Percentiles rank a stretch among this genome's conserved stretches.
Evolutionary conservation across 2,113 vertebrate species (phyloP).

Genomic region (Nothocercus nigrocapillus): DNA sequence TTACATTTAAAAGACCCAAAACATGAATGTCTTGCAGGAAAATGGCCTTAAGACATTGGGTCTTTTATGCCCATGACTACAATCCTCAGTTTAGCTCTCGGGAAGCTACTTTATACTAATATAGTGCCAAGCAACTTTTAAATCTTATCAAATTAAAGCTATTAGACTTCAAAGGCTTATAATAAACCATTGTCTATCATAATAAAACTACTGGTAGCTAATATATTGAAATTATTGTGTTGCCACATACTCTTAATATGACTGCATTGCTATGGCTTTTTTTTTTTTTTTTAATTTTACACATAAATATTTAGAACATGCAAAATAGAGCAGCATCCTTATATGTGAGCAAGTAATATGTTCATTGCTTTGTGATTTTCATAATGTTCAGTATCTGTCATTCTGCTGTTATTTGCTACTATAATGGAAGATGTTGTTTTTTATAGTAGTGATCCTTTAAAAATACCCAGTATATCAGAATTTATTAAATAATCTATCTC

Average conservation of each 20-base stretch:
- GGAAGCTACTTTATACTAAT: not conserved
- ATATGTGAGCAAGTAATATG: not conserved
- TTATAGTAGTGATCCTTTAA: not conserved
- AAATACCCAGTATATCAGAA: not conserved
- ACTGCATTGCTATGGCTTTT: not conserved
- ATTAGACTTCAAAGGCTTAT: not conserved
- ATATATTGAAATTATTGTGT: not conserved
- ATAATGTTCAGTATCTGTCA: not conserved
- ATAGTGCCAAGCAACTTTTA: not conserved
- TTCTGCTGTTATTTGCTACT: not conserved
- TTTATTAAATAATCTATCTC: not conserved
- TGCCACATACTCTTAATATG: not conserved
- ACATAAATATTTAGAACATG: not conserved
- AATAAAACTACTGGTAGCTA: not conserved
- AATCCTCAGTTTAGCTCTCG: not conserved
- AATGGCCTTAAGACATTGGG: not conserved
- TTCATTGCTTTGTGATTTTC: not conserved
- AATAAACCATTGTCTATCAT: not conserved
- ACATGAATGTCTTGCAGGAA: not conserved
- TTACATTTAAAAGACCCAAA: not conserved
- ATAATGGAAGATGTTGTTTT: conserved; percentile 28
- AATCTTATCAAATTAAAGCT: not conserved
- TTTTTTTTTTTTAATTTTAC: not conserved
- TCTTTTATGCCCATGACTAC: not conserved
- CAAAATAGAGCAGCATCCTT: not conserved